phyloP scores from a whole-genome alignment of 2,797 vertebrate genomes.

The Telmatherina bonti region DNA sequence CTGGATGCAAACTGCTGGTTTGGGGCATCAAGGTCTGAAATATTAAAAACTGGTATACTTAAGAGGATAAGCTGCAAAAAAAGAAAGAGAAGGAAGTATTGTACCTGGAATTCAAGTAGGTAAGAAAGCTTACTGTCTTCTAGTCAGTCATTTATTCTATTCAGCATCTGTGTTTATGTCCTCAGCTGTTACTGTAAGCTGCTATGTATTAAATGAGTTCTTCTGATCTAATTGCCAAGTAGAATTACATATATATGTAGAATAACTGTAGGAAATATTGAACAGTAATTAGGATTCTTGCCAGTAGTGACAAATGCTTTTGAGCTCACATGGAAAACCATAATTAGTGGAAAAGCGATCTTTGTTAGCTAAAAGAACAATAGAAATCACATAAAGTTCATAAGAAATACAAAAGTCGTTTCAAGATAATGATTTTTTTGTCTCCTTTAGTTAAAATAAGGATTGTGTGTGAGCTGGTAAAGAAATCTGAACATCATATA shows the following conservation, averaged over 20 bases:
- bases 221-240: neutral
- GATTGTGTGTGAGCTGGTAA: constrained; percentile 6
- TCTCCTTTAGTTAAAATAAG: constrained; percentile 2
- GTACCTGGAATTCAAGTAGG: neutral
- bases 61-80: neutral
- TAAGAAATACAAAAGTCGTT: neutral
- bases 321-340: neutral
- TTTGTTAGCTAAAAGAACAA: neutral
- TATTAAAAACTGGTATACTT: neutral
- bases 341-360: neutral
- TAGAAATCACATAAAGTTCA: neutral
- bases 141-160: neutral
- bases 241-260: neutral
- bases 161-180: neutral
- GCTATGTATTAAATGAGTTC: neutral
- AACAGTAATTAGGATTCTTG: neutral
- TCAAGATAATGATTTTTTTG: neutral
- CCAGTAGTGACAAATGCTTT: constrained; percentile 3
- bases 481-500: neutral
- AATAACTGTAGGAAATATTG: neutral
- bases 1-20: constrained; percentile 7
- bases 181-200: neutral
- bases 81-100: too few species aligned
- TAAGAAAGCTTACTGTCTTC: neutral
- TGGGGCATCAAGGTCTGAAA: neutral